Percentiles rank a stretch among this genome's conserved stretches.
phyloP scores from a whole-genome alignment of 2,888 invertebrate genomes.

The Pristionchus arcanus region DNA sequence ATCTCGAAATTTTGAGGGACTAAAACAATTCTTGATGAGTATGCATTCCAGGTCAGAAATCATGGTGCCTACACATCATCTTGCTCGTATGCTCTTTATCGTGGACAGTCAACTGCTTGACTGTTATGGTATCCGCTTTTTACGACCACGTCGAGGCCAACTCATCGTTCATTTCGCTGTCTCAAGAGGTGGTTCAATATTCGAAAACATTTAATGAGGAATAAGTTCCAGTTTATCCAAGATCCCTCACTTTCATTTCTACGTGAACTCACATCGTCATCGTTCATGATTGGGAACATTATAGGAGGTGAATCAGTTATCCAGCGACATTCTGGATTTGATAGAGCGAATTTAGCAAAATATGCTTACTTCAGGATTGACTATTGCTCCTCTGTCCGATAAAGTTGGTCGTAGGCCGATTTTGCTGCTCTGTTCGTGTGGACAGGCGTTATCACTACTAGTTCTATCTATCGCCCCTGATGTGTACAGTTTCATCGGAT shows the following conservation, averaged over 20 bases:
- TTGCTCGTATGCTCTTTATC: constrained; percentile 60
- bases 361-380: background rate
- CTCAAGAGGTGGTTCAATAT: background rate
- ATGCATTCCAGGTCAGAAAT: background rate
- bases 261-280: constrained; percentile 40
- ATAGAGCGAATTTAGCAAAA: background rate
- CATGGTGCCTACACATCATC: constrained; percentile 43
- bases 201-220: background rate
- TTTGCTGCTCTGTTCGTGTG: constrained; percentile 19
- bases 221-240: constrained; percentile 35
- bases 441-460: background rate
- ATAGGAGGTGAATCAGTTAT: constrained; percentile 36
- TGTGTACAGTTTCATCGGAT: constrained; percentile 42
- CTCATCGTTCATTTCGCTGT: constrained; percentile 56
- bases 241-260: background rate
- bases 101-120: constrained; percentile 61
- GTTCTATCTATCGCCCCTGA: constrained; percentile 41
- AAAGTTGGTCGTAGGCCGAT: constrained; percentile 53
- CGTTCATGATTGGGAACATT: constrained; percentile 55
- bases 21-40: background rate
- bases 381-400: constrained; percentile 49
- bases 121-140: constrained; percentile 60
- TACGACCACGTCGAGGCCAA: constrained; percentile 57
- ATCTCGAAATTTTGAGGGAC: background rate
- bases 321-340: background rate